phyloP scores from a whole-genome alignment of 2,113 vertebrate species.

The Planiliza haematocheilus region DNA sequence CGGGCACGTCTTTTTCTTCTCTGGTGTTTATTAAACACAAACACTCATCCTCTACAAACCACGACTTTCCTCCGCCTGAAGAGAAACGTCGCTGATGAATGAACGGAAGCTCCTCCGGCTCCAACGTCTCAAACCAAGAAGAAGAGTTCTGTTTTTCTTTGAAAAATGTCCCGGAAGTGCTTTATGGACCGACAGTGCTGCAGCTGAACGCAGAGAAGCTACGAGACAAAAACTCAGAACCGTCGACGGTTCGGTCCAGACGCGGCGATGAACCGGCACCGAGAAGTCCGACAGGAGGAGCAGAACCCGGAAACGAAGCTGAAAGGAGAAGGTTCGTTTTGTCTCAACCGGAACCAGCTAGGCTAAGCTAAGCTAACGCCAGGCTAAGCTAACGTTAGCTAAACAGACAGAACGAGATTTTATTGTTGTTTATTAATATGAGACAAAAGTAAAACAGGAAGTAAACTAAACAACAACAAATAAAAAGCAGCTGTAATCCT shows the following conservation, averaged over 20 bases:
- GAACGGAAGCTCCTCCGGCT: too few relatives aligned
- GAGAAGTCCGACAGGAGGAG: neutral
- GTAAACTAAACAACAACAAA: too few relatives aligned
- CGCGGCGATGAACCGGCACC: neutral
- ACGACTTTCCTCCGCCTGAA: too few relatives aligned
- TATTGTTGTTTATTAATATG: too few relatives aligned
- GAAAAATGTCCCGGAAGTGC: neutral
- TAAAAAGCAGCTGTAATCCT: too few relatives aligned
- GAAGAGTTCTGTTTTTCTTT: neutral
- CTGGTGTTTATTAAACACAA: too few relatives aligned
- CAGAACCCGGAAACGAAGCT: neutral
- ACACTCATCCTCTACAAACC: too few relatives aligned
- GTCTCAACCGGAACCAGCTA: neutral
- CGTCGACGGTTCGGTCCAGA: neutral
- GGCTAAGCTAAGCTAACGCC: neutral
- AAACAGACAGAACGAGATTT: neutral
- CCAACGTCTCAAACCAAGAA: too few relatives aligned
- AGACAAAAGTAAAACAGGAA: too few relatives aligned
- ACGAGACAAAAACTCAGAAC: neutral
- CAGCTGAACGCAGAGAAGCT: neutral
- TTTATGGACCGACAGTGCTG: neutral
- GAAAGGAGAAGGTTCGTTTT: neutral
- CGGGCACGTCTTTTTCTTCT: too few relatives aligned
- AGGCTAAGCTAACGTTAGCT: neutral
- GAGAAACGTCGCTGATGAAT: too few relatives aligned